A percentile compares a stretch with the other conserved stretches of the same genome.
phyloP scores from a whole-genome alignment of 2,797 vertebrate species.

The Myoxocephalus aenaeus region DNA sequence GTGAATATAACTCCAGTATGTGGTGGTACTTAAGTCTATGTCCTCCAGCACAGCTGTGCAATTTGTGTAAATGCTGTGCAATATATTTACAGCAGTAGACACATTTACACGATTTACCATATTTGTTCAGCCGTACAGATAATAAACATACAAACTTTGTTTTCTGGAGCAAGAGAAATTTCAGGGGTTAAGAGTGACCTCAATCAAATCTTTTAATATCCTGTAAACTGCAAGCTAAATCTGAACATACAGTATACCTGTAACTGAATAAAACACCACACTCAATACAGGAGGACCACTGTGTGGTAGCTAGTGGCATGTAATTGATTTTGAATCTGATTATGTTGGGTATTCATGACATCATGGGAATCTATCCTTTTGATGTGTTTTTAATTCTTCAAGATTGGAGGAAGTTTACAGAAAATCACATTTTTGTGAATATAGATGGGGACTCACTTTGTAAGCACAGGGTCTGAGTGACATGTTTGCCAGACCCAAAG shows the following conservation, averaged over 20 bases:
- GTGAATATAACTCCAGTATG: neutral
- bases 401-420: neutral
- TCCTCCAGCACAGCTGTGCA: neutral
- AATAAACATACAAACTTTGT: neutral
- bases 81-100: neutral
- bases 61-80: constrained; percentile 6
- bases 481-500: constrained; percentile 88
- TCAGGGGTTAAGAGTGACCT: neutral
- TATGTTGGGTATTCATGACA: constrained; percentile 1
- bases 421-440: constrained; percentile 13
- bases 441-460: constrained; percentile 74
- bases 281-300: neutral
- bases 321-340: constrained; percentile 1
- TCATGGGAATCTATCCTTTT: neutral
- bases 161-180: neutral
- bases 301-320: neutral
- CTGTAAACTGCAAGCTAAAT: neutral
- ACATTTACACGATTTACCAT: neutral
- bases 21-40: neutral
- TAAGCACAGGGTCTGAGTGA: constrained; percentile 35
- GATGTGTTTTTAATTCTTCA: neutral
- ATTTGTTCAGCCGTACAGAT: neutral
- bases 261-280: neutral
- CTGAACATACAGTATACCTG: neutral
- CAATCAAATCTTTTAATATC: neutral